Percentiles rank a stretch among this genome's conserved stretches.
These are phyloP conservation scores for Tribolium freemani DNA, from an alignment of 2,888 invertebrate species.

Conservation along the genomic window DNA sequence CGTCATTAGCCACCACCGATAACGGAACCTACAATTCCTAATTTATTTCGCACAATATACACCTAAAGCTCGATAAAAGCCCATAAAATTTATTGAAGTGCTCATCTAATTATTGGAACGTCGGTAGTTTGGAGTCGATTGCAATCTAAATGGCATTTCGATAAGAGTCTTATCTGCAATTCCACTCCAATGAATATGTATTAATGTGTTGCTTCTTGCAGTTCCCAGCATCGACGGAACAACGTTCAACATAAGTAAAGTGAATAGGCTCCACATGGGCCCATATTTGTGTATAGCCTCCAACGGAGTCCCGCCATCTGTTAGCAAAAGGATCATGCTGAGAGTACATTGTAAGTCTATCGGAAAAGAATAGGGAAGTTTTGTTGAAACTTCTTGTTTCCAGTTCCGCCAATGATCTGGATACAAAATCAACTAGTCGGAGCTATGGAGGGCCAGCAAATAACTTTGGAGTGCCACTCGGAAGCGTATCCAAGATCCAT, in stretches of 20 bases:
- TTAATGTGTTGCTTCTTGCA: conserved; percentile 63
- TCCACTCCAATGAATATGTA: conserved; percentile 41
- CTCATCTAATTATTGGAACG: conserved; percentile 38
- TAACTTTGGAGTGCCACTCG: conserved; percentile 80
- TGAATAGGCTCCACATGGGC: conserved; percentile 83
- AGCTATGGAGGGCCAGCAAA: conserved; percentile 76
- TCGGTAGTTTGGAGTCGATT: conserved; percentile 35
- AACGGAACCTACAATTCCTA: conserved; percentile 1
- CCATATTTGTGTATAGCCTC: conserved; percentile 85
- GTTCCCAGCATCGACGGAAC: conserved; percentile 78
- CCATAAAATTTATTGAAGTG: conserved; percentile 29
- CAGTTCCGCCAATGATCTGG: conserved; percentile 83
- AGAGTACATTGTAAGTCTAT: conserved; percentile 81
- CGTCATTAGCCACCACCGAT: conserved; percentile 6
- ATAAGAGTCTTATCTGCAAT: conserved; percentile 39
- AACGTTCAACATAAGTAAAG: conserved; percentile 77
- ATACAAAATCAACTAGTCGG: conserved; percentile 81
- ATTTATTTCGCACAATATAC: conserved; percentile 30
- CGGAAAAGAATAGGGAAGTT: conserved; percentile 5
- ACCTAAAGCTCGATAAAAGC: conserved; percentile 28
- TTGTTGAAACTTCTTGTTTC: conserved; percentile 32
- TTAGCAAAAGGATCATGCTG: conserved; percentile 89
- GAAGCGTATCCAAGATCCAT: conserved; percentile 83
- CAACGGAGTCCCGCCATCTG: conserved; percentile 87
- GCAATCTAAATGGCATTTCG: conserved; percentile 40